These are phyloP conservation scores for Helleia helle DNA, from an alignment of 2,888 invertebrate species.

Conservation along the genomic window DNA sequence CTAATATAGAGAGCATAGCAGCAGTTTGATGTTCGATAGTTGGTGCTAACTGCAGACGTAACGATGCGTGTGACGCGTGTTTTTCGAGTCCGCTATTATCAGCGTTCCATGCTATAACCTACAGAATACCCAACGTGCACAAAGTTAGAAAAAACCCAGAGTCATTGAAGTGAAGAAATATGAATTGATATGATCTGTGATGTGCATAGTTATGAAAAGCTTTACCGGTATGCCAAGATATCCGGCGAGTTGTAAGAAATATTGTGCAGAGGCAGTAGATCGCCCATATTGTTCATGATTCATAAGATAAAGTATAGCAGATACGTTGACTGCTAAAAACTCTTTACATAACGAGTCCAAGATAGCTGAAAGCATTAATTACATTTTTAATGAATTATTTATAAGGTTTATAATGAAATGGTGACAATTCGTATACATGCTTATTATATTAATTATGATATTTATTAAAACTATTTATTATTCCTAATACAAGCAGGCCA, in stretches of 20 bases:
- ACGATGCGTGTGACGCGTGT: conserved; percentile 88
- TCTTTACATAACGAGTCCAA: conserved; percentile 91
- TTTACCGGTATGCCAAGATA: conserved; percentile 93
- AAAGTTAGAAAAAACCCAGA: conserved; percentile 3
- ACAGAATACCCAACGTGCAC: conserved; percentile 23
- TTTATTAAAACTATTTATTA: conserved; percentile 1
- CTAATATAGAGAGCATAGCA: conserved; percentile 95
- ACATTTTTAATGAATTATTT: conserved; percentile 4
- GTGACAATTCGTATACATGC: conserved; percentile 1
- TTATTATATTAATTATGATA: neutral
- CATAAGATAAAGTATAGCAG: conserved; percentile 95
- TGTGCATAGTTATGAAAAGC: conserved; percentile 27
- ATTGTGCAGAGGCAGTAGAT: conserved; percentile 94
- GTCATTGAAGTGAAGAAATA: conserved; percentile 16
- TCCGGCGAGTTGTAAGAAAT: conserved; percentile 93
- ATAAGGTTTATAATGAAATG: conserved; percentile 1
- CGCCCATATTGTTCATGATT: conserved; percentile 95
- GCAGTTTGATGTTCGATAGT: conserved; percentile 97
- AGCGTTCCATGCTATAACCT: conserved; percentile 96
- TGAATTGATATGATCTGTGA: conserved; percentile 23
- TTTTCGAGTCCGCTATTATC: conserved; percentile 93
- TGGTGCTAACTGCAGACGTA: conserved; percentile 95
- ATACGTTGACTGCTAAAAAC: conserved; percentile 90
- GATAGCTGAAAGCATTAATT: conserved; percentile 79
- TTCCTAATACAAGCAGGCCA: neutral